Evolutionary conservation across 37 sponge, comb jelly and placozoan genomes (phyloP).

Genomic region (Aphrocallistes beatrix): DNA sequence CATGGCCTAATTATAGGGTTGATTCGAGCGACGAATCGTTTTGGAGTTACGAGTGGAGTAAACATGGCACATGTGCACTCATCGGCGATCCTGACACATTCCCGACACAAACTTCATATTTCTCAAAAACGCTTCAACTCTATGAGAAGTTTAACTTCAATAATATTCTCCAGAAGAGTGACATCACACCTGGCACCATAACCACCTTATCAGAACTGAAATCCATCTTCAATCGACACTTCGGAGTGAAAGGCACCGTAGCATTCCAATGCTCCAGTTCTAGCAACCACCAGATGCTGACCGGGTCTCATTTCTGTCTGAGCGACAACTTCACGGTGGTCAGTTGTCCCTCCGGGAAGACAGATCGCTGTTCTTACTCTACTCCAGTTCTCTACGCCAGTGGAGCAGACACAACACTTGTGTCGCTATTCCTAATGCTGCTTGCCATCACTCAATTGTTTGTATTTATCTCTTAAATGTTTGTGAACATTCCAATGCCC

Average conservation of each 20-base stretch:
- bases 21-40: not conserved
- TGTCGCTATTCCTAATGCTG: too few relatives aligned
- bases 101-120: not conserved
- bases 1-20: not conserved
- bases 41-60: not conserved
- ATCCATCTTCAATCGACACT: not conserved
- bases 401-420: not conserved
- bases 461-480: too few relatives aligned
- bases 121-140: not conserved
- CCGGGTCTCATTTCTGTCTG: not conserved
- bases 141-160: not conserved
- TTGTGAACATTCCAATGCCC: too few relatives aligned
- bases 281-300: not conserved
- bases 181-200: not conserved
- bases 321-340: not conserved
- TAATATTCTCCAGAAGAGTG: not conserved
- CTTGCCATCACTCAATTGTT: too few relatives aligned
- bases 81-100: not conserved
- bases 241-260: not conserved
- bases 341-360: slow-evolving; percentile 1
- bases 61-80: not conserved
- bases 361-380: not conserved
- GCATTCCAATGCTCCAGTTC: slow-evolving; percentile 11
- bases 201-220: not conserved
- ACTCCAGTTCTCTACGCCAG: not conserved